phyloP scores from a whole-genome alignment of 1,140 invertebrate species.

The Aphaenogaster rudis region DNA sequence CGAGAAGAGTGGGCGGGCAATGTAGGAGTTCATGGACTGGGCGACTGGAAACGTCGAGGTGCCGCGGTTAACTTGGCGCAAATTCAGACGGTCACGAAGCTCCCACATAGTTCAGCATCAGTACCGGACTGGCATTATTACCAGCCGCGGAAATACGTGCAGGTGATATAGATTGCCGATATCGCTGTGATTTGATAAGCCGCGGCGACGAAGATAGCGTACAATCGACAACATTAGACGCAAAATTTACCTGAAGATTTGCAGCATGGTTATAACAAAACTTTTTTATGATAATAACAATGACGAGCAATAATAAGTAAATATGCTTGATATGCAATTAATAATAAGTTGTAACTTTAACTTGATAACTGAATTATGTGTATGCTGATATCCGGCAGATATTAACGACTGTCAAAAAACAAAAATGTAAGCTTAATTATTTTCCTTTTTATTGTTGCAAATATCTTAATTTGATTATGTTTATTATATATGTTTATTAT shows the following conservation, averaged over 20 bases:
- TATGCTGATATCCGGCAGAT: neutral
- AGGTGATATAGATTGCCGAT: constrained; percentile 69
- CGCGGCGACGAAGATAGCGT: neutral
- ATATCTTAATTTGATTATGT: neutral
- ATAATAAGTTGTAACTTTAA: neutral
- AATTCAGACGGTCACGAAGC: constrained; percentile 77
- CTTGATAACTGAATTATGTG: neutral
- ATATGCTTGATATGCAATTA: neutral
- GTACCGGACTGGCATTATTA: constrained; percentile 64
- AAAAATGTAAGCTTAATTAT: neutral
- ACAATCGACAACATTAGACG: neutral
- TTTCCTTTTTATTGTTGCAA: neutral
- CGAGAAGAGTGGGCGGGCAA: constrained; percentile 36
- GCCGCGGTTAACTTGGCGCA: constrained; percentile 75
- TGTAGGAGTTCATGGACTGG: constrained; percentile 59
- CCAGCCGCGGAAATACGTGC: constrained; percentile 66
- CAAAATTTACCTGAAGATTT: constrained; percentile 9
- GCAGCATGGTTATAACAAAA: neutral
- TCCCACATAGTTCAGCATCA: constrained; percentile 67
- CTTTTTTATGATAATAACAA: neutral
- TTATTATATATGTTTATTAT: neutral
- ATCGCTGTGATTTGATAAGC: constrained; percentile 51
- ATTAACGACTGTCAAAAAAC: no score
- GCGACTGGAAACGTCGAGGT: constrained; percentile 53
- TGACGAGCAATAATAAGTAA: neutral